Evolutionary conservation across 1,140 invertebrate genomes (phyloP).

Genomic region (Drosophila cardini): DNA sequence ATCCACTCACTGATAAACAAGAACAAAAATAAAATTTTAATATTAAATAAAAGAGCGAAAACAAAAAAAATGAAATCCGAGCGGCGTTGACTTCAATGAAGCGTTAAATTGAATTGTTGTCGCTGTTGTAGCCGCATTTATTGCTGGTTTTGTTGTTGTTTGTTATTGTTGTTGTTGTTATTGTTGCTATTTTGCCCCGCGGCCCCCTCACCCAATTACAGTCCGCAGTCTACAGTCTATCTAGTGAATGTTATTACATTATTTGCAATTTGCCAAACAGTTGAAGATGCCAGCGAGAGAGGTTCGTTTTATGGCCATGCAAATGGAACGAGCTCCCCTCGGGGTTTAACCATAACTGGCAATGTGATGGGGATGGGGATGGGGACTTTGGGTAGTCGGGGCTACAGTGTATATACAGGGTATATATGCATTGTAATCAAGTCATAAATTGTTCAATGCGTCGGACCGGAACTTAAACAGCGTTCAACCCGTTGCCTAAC

Average conservation of each 20-base stretch:
- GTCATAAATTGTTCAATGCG: constrained; percentile 77
- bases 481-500: constrained; percentile 62
- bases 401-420: neutral
- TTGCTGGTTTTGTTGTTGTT: constrained; percentile 30
- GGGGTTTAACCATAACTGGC: neutral
- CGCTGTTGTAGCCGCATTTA: constrained; percentile 61
- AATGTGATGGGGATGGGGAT: neutral
- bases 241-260: constrained; percentile 67
- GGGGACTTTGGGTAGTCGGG: too few relatives aligned
- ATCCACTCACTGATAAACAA: constrained; percentile 19
- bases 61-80: constrained; percentile 31
- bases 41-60: constrained; percentile 38
- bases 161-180: constrained; percentile 1
- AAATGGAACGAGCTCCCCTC: constrained; percentile 38
- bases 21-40: constrained; percentile 49
- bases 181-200: neutral
- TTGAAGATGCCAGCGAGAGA: constrained; percentile 32
- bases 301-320: constrained; percentile 54
- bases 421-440: constrained; percentile 72
- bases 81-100: constrained; percentile 56
- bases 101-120: constrained; percentile 82
- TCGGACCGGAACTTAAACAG: constrained; percentile 59
- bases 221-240: constrained; percentile 30
- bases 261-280: constrained; percentile 71
- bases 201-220: constrained; percentile 18